A percentile compares a stretch with the other conserved stretches of the same genome.
phyloP scores from a whole-genome alignment of 2,888 invertebrate species.

The Metallyticus violacea region DNA sequence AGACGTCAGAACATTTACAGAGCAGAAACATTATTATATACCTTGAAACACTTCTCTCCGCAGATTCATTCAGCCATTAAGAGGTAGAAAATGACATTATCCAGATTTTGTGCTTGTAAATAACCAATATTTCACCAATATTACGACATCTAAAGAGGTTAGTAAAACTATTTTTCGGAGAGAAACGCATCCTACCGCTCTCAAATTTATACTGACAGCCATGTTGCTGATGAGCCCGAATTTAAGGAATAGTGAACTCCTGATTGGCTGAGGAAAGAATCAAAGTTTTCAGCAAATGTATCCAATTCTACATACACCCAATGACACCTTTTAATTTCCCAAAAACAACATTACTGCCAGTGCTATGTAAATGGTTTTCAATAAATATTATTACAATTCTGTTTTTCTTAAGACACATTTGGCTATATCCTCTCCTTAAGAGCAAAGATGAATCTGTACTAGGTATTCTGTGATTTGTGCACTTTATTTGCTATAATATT shows the following conservation, averaged over 20 bases:
- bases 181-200: constrained; percentile 80
- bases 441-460: too few species aligned
- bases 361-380: too few species aligned
- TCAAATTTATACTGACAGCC: constrained; percentile 98
- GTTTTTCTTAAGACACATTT: too few species aligned
- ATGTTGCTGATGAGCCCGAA: constrained; percentile 83
- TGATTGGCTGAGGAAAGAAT: constrained; percentile 27
- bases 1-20: neutral
- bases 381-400: too few species aligned
- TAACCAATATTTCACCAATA: constrained; percentile 1
- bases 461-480: too few species aligned
- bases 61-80: neutral
- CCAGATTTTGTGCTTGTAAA: constrained; percentile 17
- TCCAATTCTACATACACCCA: too few species aligned
- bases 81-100: constrained; percentile 19
- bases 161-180: constrained; percentile 58
- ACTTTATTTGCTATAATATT: too few species aligned
- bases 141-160: constrained; percentile 4
- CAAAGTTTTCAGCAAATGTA: neutral
- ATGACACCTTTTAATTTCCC: too few species aligned
- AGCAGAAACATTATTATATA: neutral
- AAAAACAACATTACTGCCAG: too few species aligned
- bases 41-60: neutral
- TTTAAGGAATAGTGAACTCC: constrained; percentile 55
- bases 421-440: too few species aligned